phyloP scores from a whole-genome alignment of 2,888 invertebrate genomes.

The Oscheius sp. region DNA sequence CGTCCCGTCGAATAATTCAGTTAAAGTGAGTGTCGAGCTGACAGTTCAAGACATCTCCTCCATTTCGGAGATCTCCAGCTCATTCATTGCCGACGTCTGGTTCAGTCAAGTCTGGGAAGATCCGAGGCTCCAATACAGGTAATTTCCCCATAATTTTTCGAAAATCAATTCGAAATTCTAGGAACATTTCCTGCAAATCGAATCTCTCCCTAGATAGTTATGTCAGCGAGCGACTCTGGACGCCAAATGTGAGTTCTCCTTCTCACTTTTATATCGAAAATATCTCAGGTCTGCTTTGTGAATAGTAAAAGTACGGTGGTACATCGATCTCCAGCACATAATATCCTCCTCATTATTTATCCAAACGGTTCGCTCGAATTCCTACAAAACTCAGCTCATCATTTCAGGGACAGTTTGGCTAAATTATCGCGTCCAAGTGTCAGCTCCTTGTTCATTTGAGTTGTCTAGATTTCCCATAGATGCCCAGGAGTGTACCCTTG shows the following conservation, averaged over 20 bases:
- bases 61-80: constrained; percentile 67
- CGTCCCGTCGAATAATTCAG: constrained; percentile 67
- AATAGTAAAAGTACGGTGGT: constrained; percentile 68
- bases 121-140: constrained; percentile 63
- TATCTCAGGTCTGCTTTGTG: constrained; percentile 54
- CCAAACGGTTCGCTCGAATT: constrained; percentile 60
- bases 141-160: background rate
- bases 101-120: constrained; percentile 69
- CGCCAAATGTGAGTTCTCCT: constrained; percentile 59
- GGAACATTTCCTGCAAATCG: constrained; percentile 66
- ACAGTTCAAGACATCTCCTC: constrained; percentile 69
- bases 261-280: background rate
- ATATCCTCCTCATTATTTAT: constrained; percentile 68
- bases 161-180: constrained; percentile 32
- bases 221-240: constrained; percentile 67
- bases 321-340: constrained; percentile 64
- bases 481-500: constrained; percentile 64
- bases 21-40: constrained; percentile 64
- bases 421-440: constrained; percentile 68
- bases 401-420: constrained; percentile 67
- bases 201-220: constrained; percentile 68
- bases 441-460: constrained; percentile 65
- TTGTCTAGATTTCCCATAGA: constrained; percentile 66
- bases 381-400: background rate
- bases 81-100: constrained; percentile 69